Evolutionary conservation across 2,888 invertebrate genomes (phyloP).

Genomic region (Julus scanicus): DNA sequence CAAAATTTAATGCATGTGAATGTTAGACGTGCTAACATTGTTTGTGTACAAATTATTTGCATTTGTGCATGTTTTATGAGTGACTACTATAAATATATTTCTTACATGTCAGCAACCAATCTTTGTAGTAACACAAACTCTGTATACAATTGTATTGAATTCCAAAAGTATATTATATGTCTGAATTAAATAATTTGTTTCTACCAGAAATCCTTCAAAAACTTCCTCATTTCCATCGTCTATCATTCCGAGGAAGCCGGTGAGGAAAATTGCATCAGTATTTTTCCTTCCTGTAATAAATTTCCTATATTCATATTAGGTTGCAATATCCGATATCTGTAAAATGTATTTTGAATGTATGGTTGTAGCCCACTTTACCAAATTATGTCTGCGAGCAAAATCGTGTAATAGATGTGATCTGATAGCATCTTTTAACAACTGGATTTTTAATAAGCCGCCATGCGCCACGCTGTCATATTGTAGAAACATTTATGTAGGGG

Average conservation of each 20-base stretch:
- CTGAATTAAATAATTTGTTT: no score
- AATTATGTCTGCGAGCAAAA: not conserved
- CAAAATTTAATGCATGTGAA: no score
- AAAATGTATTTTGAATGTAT: not conserved
- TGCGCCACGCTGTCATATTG: slow-evolving; percentile 11
- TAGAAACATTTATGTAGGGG: not conserved
- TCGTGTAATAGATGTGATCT: not conserved
- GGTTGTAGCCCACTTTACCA: not conserved
- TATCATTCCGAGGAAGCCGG: not conserved
- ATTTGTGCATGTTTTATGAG: no score
- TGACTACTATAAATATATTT: no score
- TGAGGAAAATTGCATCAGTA: not conserved
- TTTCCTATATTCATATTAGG: not conserved
- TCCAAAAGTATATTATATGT: no score
- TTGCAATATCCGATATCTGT: not conserved
- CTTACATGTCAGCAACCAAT: no score
- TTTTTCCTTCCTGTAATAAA: slow-evolving; percentile 1
- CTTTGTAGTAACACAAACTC: no score
- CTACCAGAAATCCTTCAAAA: no score
- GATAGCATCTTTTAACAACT: not conserved
- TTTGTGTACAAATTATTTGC: no score
- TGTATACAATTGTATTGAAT: no score
- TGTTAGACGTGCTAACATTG: no score
- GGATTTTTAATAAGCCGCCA: slow-evolving; percentile 16
- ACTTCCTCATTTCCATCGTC: not conserved